Conservation (phyloP, 2,888 invertebrate genomes). For the Schrankia costaestrigalis region DNA sequence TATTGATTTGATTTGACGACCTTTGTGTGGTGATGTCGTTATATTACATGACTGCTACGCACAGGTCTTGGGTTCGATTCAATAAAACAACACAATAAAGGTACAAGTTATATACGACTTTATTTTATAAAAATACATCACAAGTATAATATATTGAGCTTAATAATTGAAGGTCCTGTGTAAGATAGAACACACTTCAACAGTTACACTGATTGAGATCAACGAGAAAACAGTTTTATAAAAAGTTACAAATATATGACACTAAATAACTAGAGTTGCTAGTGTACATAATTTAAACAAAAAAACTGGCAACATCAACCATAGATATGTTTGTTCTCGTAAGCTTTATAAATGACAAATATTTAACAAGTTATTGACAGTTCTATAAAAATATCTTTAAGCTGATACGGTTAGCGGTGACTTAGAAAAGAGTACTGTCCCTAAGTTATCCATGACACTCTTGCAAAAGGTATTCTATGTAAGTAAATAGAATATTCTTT, state of each 20-base stretch:
- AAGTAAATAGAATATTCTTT: too few species aligned
- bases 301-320: constrained; percentile 12
- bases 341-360: too few species aligned
- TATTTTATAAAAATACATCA: constrained; percentile 78
- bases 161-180: constrained; percentile 74
- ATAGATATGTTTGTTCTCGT: not conserved
- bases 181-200: constrained; percentile 71
- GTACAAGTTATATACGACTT: constrained; percentile 42
- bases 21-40: too few species aligned
- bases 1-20: too few species aligned
- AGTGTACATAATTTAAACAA: constrained; percentile 10
- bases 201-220: constrained; percentile 62
- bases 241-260: constrained; percentile 35
- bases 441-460: too few species aligned
- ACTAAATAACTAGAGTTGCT: constrained; percentile 36
- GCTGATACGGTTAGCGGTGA: too few species aligned
- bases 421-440: too few species aligned
- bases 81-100: constrained; percentile 13
- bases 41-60: too few species aligned
- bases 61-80: too few species aligned
- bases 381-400: too few species aligned
- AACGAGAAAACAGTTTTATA: constrained; percentile 47
- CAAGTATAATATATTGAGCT: constrained; percentile 76
- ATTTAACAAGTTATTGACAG: too few species aligned
- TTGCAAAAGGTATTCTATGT: too few species aligned